Evolutionary conservation across 2,888 invertebrate species (phyloP), one percentile per base, ranked within the genome.

Genomic region (Athetis lepigone): DNA sequence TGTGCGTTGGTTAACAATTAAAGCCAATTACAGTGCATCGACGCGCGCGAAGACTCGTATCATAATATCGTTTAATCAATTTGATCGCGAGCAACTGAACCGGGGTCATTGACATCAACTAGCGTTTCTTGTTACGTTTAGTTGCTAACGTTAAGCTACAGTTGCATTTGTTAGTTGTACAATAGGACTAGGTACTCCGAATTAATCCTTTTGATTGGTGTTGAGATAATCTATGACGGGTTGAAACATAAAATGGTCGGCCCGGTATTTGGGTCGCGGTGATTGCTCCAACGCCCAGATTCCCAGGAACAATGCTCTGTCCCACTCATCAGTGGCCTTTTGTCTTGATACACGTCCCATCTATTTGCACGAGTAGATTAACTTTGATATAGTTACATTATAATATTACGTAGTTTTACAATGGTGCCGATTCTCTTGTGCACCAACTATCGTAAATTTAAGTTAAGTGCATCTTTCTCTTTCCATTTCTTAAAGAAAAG

Each of bases 1-100:
- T 67, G 66, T 63, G 73, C 40, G 73, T 51, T 70, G 84, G 81
- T 68, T 61, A 59, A 77, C 87, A 91, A 93, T 93, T 91, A 91
- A 89, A 69, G 85, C 80, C 92, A 92, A 92, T 94, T 91, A 92
- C 88, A 91, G 86, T 87, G 88, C 91, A 90, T 90, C 87, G 88
- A 83, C 85, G 82, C 86, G 88, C 88, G 89, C 87, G 89, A 85
- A 77, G 77, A 84, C 77, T 86, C 80, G 84, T 88, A 91, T 90
- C 88, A 88, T 90, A 90, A 91, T 90, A 91, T 88, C 88, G 83
- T 84, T 89, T 89, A 90, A 92, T 93, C 91, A 92, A 92, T 91
- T 91, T 88, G 90, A 88, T 92, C 89, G 85, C 86, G 84, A 83
- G 85, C 85, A 84, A 86, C 86, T 87, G 82, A 84, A 81, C 82